A percentile compares a stretch with the other conserved stretches of the same genome.
These are phyloP conservation scores for Podarcis cretensis DNA, from an alignment of 2,113 vertebrate species.

Conservation along the genomic window DNA sequence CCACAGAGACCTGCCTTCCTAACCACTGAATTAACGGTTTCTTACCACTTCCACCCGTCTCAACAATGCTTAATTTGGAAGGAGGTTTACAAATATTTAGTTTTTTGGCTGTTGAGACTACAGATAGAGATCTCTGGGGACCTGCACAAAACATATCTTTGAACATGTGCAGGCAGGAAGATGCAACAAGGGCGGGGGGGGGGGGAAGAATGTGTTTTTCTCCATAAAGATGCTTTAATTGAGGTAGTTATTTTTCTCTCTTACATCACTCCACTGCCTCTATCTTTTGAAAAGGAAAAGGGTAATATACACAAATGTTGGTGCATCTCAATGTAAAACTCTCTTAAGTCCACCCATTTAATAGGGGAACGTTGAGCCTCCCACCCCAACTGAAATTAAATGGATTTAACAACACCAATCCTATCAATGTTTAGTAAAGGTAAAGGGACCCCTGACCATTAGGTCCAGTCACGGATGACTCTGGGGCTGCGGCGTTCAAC, in stretches of 20 bases:
- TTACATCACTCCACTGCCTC: background rate
- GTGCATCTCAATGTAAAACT: background rate
- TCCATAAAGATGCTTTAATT: background rate
- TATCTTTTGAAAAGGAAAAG: background rate
- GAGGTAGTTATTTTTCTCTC: conserved; percentile 9
- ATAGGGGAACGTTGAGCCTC: background rate
- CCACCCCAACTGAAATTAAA: background rate
- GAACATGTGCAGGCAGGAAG: conserved; percentile 48
- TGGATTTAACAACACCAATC: background rate
- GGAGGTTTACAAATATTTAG: conserved; percentile 64
- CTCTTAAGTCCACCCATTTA: background rate
- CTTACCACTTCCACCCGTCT: conserved; percentile 91
- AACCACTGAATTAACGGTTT: conserved; percentile 92
- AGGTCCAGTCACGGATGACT: too few relatives aligned
- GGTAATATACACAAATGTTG: background rate
- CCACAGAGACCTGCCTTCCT: conserved; percentile 88
- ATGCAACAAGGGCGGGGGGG: conserved; percentile 8
- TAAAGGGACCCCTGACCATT: too few relatives aligned
- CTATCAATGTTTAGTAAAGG: background rate
- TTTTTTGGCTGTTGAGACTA: conserved; percentile 66
- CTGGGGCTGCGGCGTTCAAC: too few relatives aligned
- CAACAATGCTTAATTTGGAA: conserved; percentile 49
- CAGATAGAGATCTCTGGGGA: conserved; percentile 82
- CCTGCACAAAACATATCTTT: conserved; percentile 49
- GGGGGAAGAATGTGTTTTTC: background rate